Evolutionary conservation across 1,140 invertebrate species (phyloP).

Genomic region (Steinernema khuongi): DNA sequence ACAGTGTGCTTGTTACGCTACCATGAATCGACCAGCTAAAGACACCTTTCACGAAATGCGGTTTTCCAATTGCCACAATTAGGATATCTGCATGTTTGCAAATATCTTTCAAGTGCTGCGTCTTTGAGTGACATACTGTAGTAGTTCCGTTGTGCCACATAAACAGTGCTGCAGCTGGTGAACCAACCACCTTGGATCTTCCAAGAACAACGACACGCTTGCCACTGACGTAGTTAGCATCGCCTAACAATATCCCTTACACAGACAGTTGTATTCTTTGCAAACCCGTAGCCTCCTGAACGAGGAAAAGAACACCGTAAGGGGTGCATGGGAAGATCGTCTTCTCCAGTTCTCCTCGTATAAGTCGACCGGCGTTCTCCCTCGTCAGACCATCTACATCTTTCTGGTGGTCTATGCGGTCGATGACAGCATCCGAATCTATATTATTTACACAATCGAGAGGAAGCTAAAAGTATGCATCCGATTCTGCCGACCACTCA

Average conservation of each 20-base stretch:
- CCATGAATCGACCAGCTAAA: background rate
- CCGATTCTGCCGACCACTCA: background rate
- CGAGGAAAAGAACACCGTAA: slow-evolving; percentile 52
- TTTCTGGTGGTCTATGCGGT: slow-evolving; percentile 49
- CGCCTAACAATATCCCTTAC: slow-evolving; percentile 35
- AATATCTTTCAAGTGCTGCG: slow-evolving; percentile 60
- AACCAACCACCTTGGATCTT: slow-evolving; percentile 93
- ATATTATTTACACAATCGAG: slow-evolving; percentile 46
- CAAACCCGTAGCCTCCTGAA: slow-evolving; percentile 49
- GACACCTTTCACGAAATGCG: slow-evolving; percentile 77
- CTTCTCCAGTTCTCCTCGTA: slow-evolving; percentile 49
- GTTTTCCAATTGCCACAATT: slow-evolving; percentile 85
- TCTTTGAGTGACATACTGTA: slow-evolving; percentile 84
- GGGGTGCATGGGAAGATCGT: slow-evolving; percentile 56
- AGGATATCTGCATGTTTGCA: slow-evolving; percentile 77
- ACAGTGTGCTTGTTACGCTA: slow-evolving; percentile 1
- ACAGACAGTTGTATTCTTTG: slow-evolving; percentile 10
- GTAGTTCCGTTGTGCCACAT: slow-evolving; percentile 79
- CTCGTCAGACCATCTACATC: slow-evolving; percentile 57
- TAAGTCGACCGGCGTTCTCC: slow-evolving; percentile 54
- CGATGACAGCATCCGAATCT: slow-evolving; percentile 48
- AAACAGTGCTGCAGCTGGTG: slow-evolving; percentile 83
- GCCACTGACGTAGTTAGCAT: slow-evolving; percentile 68
- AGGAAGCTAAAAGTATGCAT: slow-evolving; percentile 39
- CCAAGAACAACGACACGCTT: slow-evolving; percentile 86